Conservation (phyloP, 2,113 vertebrate genomes). For the Dasypus novemcinctus region DNA sequence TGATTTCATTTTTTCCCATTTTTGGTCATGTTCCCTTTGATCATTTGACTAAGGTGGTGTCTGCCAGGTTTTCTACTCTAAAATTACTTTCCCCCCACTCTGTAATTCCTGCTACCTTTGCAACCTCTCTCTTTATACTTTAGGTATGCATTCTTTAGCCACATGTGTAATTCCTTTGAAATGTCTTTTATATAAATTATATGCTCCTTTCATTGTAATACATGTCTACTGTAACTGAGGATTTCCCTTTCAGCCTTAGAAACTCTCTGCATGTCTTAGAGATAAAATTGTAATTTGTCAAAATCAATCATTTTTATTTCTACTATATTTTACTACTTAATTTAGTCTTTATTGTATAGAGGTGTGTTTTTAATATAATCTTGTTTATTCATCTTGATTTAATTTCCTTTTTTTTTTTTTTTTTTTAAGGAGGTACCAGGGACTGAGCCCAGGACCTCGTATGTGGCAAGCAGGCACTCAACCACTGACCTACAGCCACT, state of each 20-base stretch:
- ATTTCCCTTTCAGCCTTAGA: conserved; percentile 16
- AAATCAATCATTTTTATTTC: conserved; percentile 25
- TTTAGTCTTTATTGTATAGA: background rate
- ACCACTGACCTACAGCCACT: no score
- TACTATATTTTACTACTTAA: background rate
- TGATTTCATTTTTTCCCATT: background rate
- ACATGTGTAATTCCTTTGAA: background rate
- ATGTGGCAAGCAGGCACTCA: no score
- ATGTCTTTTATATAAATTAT: background rate
- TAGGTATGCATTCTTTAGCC: background rate
- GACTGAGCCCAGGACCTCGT: no score
- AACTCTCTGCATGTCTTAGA: background rate
- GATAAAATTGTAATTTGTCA: background rate
- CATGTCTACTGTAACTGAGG: background rate
- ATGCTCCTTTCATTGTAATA: background rate
- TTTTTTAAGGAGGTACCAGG: no score
- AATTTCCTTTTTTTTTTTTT: background rate
- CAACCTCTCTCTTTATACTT: background rate
- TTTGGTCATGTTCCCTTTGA: background rate
- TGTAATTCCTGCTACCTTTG: background rate
- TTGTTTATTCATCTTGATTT: background rate
- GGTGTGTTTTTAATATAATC: background rate
- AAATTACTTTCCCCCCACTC: background rate
- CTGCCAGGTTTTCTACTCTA: background rate
- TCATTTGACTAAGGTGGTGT: background rate